A percentile compares a stretch with the other conserved stretches of the same genome.
Conservation (phyloP, 2,113 vertebrate genomes). For the Perca flavescens region DNA sequence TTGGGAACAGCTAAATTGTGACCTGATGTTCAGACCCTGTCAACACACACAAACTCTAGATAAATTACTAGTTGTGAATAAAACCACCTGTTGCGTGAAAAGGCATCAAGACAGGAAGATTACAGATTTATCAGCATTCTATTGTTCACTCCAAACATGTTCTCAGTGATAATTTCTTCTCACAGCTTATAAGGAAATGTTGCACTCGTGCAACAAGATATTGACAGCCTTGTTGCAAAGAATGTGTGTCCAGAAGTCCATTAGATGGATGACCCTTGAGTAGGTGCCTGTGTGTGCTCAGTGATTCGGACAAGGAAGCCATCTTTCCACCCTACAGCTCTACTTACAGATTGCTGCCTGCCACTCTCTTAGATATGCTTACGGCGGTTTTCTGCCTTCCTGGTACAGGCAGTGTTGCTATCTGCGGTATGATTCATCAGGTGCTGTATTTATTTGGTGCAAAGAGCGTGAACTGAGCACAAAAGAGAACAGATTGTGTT, state of each 20-base stretch:
- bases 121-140: slow-evolving; percentile 27
- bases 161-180: slow-evolving; percentile 43
- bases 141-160: slow-evolving; percentile 3
- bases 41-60: slow-evolving; percentile 2
- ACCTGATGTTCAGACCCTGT: slow-evolving; percentile 19
- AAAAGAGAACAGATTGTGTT: slow-evolving; percentile 75
- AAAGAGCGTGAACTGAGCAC: slow-evolving; percentile 77
- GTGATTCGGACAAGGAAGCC: slow-evolving; percentile 67
- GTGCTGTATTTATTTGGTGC: slow-evolving; percentile 79
- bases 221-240: slow-evolving; percentile 46
- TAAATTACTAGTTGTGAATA: slow-evolving; percentile 13
- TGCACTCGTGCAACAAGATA: slow-evolving; percentile 29
- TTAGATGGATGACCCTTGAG: slow-evolving; percentile 72
- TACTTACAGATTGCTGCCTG: slow-evolving; percentile 77
- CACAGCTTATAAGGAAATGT: slow-evolving; percentile 46
- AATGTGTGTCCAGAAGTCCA: slow-evolving; percentile 68
- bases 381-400: slow-evolving; percentile 62
- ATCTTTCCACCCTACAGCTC: slow-evolving; percentile 64
- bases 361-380: slow-evolving; percentile 68
- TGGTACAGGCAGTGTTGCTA: slow-evolving; percentile 62
- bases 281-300: slow-evolving; percentile 70
- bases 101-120: slow-evolving; percentile 22
- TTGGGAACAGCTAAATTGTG: slow-evolving; percentile 24
- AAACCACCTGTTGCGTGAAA: slow-evolving; percentile 30
- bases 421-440: slow-evolving; percentile 78